Percentiles rank a stretch among this genome's conserved stretches.
These are phyloP conservation scores for Xestia sexstrigata DNA, from an alignment of 2,888 invertebrate genomes.

Conservation along the genomic window DNA sequence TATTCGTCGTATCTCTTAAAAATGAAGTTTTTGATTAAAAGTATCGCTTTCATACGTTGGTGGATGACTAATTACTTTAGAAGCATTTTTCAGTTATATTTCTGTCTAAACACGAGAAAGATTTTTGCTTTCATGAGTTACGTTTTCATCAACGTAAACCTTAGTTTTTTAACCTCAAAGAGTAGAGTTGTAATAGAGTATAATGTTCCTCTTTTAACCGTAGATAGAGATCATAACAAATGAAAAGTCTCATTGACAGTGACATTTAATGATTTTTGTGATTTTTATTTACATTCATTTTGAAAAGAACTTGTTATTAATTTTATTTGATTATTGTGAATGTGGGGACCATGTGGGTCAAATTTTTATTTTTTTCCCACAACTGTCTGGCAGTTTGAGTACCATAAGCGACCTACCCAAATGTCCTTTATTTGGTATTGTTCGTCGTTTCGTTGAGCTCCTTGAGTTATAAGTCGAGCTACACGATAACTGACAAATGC, in stretches of 20 bases:
- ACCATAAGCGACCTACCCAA: too few species aligned
- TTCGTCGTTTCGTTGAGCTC: too few species aligned
- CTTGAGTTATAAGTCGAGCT: too few species aligned
- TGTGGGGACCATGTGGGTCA: too few species aligned
- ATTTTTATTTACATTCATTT: too few species aligned
- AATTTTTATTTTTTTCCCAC: too few species aligned
- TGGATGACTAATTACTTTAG: background rate
- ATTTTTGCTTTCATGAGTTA: background rate
- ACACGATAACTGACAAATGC: too few species aligned
- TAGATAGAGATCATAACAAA: conserved; percentile 58
- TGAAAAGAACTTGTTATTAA: too few species aligned
- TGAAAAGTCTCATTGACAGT: conserved; percentile 68
- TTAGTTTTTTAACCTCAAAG: background rate
- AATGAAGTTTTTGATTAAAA: background rate
- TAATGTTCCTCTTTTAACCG: conserved; percentile 3
- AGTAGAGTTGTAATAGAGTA: background rate
- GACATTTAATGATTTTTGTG: too few species aligned
- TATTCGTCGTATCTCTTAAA: background rate
- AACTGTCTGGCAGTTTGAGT: too few species aligned
- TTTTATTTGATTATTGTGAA: too few species aligned
- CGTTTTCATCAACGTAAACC: background rate
- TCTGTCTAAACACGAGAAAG: background rate
- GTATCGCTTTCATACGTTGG: background rate
- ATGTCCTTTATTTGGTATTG: too few species aligned
- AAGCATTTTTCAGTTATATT: background rate